Evolutionary conservation across 2,113 vertebrate species (phyloP).

Genomic region (Chaenogobius annularis): DNA sequence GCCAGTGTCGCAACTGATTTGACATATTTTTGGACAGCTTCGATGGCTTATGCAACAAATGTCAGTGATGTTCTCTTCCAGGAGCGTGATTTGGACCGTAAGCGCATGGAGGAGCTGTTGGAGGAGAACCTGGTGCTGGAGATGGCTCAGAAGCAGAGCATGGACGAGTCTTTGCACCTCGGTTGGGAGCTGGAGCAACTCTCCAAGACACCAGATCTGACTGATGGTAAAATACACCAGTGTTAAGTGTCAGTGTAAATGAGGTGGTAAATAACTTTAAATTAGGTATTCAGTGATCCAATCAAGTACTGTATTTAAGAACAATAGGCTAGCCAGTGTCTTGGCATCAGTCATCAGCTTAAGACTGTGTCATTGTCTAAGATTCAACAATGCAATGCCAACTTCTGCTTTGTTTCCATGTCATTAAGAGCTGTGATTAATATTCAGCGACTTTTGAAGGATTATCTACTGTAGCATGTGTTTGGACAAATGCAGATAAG

Average conservation of each 20-base stretch:
- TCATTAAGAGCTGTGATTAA: conserved; percentile 64
- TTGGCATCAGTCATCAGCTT: conserved; percentile 23
- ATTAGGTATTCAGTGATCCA: not conserved
- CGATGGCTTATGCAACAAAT: not conserved
- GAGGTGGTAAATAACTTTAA: not conserved
- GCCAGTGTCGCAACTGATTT: too few relatives aligned
- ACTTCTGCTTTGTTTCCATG: conserved; percentile 57
- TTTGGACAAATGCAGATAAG: conserved; percentile 60
- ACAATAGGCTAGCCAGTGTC: not conserved
- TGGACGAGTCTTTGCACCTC: conserved; percentile 97
- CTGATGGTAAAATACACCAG: conserved; percentile 80
- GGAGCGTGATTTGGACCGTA: conserved; percentile 95
- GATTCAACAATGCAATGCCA: conserved; percentile 15
- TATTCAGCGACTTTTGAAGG: conserved; percentile 58
- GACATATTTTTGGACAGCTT: too few relatives aligned
- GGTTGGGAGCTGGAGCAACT: conserved; percentile 98
- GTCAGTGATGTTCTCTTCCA: conserved; percentile 48
- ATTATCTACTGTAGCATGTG: conserved; percentile 54
- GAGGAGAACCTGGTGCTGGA: conserved; percentile 97
- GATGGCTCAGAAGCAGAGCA: conserved; percentile 98
- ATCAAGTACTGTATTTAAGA: not conserved
- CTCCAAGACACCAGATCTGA: conserved; percentile 89
- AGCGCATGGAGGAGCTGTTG: conserved; percentile 95
- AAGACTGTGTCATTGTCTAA: conserved; percentile 8
- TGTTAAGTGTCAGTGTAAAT: not conserved